A percentile compares a stretch with the other conserved stretches of the same genome.
These are phyloP conservation scores for Latrodectus hesperus DNA, from an alignment of 2,888 invertebrate genomes.

Conservation along the genomic window DNA sequence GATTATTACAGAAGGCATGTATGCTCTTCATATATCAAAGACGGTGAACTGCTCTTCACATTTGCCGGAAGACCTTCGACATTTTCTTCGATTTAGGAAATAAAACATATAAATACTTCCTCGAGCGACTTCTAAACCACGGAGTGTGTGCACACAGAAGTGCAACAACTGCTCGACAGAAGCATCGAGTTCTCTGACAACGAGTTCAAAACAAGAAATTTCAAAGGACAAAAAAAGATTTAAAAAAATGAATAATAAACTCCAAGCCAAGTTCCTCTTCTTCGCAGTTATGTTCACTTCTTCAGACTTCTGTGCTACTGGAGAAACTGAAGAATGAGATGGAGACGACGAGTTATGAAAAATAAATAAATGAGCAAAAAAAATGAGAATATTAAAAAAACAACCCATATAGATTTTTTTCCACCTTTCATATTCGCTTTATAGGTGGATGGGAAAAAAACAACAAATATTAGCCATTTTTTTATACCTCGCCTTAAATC, in stretches of 20 bases:
- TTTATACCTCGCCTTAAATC: not conserved
- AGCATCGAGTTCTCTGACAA: slow-evolving; percentile 66
- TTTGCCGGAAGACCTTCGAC: slow-evolving; percentile 28
- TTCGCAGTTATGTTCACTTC: slow-evolving; percentile 56
- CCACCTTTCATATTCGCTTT: not conserved
- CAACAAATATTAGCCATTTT: not conserved
- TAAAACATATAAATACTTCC: slow-evolving; percentile 25
- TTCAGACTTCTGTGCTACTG: slow-evolving; percentile 47
- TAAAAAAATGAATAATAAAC: slow-evolving; percentile 30
- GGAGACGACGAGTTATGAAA: slow-evolving; percentile 49
- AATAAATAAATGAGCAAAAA: too few species aligned
- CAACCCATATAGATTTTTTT: not conserved
- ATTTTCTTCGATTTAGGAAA: slow-evolving; percentile 37
- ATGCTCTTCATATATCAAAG: slow-evolving; percentile 50
- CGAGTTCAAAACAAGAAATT: slow-evolving; percentile 47
- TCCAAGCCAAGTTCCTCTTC: slow-evolving; percentile 68
- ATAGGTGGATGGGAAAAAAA: not conserved
- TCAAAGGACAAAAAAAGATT: slow-evolving; percentile 24
- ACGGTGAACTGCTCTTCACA: slow-evolving; percentile 52
- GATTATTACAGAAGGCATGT: slow-evolving; percentile 22
- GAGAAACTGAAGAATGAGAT: slow-evolving; percentile 64
- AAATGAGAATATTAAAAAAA: not conserved
- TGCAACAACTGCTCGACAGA: slow-evolving; percentile 11
- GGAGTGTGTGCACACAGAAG: slow-evolving; percentile 29
- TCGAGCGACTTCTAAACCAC: slow-evolving; percentile 45